Evolutionary conservation across 2,888 invertebrate species (phyloP).

Genomic region (Lamellibrachia columna): DNA sequence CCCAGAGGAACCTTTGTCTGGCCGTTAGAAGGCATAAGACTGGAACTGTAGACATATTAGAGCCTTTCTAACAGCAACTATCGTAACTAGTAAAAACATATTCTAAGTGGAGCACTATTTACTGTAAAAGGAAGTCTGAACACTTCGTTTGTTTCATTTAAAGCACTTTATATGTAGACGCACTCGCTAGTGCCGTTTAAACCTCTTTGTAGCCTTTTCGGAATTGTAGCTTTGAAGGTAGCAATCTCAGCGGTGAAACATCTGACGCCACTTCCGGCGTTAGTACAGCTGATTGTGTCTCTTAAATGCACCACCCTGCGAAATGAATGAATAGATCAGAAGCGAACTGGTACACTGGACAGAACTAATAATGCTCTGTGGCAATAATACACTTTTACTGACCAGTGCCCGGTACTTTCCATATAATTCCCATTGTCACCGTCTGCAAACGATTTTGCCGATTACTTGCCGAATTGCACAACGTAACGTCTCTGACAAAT

Average conservation of each 20-base stretch:
- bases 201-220: neutral
- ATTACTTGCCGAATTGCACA: neutral
- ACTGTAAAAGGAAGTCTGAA: neutral
- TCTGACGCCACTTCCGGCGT: neutral
- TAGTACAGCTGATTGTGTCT: neutral
- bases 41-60: no score
- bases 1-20: no score
- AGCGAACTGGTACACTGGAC: neutral
- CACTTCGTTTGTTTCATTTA: neutral
- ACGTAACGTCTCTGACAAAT: neutral
- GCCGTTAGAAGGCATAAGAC: no score
- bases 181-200: neutral
- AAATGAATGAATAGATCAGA: neutral
- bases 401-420: neutral
- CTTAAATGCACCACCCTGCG: neutral
- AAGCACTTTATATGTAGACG: neutral
- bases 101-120: no score
- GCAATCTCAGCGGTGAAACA: neutral
- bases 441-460: neutral
- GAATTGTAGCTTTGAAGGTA: neutral
- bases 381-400: neutral
- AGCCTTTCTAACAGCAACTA: no score
- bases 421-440: neutral
- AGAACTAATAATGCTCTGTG: neutral
- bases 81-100: no score